These are phyloP conservation scores for Rotaria sp. DNA, from an alignment of 2,888 invertebrate genomes.

Conservation along the genomic window DNA sequence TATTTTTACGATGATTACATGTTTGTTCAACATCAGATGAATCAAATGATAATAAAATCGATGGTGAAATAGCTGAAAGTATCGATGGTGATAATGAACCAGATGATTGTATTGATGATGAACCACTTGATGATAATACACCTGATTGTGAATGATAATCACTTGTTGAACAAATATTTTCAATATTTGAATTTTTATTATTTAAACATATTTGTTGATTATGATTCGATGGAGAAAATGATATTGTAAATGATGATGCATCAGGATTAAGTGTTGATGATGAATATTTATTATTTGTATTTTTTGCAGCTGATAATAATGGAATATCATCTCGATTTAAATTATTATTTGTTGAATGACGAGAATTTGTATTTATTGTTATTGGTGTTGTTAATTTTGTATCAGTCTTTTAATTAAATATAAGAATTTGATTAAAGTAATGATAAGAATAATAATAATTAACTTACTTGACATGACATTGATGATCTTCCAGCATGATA, in stretches of 20 bases:
- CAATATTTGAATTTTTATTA: not conserved
- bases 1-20: not conserved
- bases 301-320: not conserved
- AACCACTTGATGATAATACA: constrained; percentile 1
- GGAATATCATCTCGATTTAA: not conserved
- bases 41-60: not conserved
- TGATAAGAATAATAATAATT: too few relatives aligned
- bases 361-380: not conserved
- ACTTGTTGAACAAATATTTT: not conserved
- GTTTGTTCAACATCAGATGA: not conserved
- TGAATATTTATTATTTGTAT: not conserved
- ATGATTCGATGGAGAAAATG: not conserved
- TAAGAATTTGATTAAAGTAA: not conserved
- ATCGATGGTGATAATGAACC: not conserved
- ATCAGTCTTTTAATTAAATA: not conserved
- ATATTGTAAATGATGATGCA: not conserved
- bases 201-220: not conserved
- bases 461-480: not conserved
- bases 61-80: not conserved
- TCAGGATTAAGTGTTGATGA: constrained; percentile 14
- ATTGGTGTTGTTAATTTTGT: not conserved
- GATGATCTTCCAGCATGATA: not conserved
- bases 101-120: not conserved
- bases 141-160: constrained; percentile 25
- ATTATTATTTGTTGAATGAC: not conserved